These are phyloP conservation scores for Hyaena hyaena DNA, from an alignment of 2,113 vertebrate species.

Conservation along the genomic window DNA sequence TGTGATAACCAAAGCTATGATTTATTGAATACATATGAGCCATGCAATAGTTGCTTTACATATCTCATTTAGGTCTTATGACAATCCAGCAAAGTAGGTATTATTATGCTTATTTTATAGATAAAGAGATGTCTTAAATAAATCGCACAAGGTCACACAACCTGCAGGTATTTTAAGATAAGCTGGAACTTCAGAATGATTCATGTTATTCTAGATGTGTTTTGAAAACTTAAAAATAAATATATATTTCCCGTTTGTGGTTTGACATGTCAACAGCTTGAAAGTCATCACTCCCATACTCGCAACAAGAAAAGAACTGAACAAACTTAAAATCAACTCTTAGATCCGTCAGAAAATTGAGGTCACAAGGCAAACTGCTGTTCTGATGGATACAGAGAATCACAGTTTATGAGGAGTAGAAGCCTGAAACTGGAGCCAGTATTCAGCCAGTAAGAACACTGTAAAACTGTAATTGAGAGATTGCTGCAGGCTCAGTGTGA, in stretches of 20 bases:
- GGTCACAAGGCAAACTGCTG: not conserved
- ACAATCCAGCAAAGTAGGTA: not conserved
- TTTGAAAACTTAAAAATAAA: slow-evolving; percentile 32
- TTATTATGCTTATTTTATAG: not conserved
- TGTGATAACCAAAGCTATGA: not conserved
- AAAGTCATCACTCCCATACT: not conserved
- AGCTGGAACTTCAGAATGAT: slow-evolving; percentile 1
- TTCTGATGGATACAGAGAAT: not conserved
- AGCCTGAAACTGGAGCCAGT: not conserved
- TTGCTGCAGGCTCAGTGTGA: not conserved
- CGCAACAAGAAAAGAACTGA: not conserved
- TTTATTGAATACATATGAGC: slow-evolving; percentile 1
- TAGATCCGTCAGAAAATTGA: not conserved
- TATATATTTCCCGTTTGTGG: not conserved
- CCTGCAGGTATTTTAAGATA: not conserved
- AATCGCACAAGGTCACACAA: not conserved
- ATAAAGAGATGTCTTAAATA: not conserved
- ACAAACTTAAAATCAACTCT: slow-evolving; percentile 25
- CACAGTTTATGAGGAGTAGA: not conserved
- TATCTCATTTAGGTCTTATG: not conserved
- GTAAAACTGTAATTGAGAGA: slow-evolving; percentile 20
- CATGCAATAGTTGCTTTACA: not conserved
- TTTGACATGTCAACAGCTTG: not conserved
- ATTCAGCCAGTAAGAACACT: slow-evolving; percentile 19
- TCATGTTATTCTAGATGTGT: not conserved